These are phyloP conservation scores for Acestrorhynchus altus DNA, from an alignment of 2,797 vertebrate species.

Conservation along the genomic window DNA sequence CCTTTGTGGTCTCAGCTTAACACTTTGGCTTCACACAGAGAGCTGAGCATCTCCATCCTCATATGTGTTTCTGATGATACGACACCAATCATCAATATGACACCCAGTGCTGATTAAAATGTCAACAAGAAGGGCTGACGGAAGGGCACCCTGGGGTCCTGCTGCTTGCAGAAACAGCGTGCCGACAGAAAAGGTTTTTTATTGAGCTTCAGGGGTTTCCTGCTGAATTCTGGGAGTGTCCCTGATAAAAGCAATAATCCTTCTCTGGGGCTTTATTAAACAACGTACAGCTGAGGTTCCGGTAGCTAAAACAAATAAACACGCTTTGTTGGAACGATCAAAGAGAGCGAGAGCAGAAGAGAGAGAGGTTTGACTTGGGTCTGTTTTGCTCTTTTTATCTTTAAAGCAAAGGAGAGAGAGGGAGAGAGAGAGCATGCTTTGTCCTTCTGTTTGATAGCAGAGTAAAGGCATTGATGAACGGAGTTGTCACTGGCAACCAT, in stretches of 20 bases:
- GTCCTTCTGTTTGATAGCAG: constrained; percentile 37
- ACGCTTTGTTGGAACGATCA: constrained; percentile 35
- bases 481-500: constrained; percentile 35
- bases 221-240: constrained; percentile 59
- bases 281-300: constrained; percentile 37
- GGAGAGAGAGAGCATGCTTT: constrained; percentile 29
- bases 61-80: not conserved
- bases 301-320: constrained; percentile 48
- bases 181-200: constrained; percentile 64
- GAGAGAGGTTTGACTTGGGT: constrained; percentile 15
- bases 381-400: constrained; percentile 47
- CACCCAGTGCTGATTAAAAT: not conserved
- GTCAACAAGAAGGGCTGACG: not conserved
- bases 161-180: constrained; percentile 27
- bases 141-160: constrained; percentile 15
- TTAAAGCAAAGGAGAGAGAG: constrained; percentile 38
- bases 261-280: constrained; percentile 50
- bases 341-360: constrained; percentile 7
- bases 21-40: not conserved
- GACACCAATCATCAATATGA: not conserved
- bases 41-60: not conserved
- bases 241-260: constrained; percentile 56
- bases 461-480: constrained; percentile 58
- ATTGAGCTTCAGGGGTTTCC: constrained; percentile 61
- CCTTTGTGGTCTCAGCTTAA: not conserved